A percentile compares a stretch with the other conserved stretches of the same genome.
These are phyloP conservation scores for Apodemia zela DNA, from an alignment of 2,888 invertebrate genomes.

Conservation along the genomic window DNA sequence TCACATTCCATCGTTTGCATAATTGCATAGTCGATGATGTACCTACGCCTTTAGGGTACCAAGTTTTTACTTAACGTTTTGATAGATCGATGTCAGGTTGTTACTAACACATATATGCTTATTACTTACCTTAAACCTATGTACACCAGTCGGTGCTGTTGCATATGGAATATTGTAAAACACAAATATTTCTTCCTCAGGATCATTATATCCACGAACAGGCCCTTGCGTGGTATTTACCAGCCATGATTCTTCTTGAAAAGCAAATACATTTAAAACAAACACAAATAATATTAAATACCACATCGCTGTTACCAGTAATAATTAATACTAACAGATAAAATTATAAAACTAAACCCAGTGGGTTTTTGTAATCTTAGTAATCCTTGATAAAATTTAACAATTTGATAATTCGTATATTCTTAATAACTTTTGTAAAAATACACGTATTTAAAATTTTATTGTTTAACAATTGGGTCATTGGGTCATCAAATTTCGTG, in stretches of 20 bases:
- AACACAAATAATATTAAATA: neutral
- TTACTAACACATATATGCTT: too few relatives aligned
- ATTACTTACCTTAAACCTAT: slow-evolving; percentile 31
- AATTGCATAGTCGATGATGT: too few relatives aligned
- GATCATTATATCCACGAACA: slow-evolving; percentile 42
- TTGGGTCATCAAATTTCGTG: too few relatives aligned
- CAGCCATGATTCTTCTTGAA: slow-evolving; percentile 29
- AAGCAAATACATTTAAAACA: neutral
- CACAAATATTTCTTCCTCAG: slow-evolving; percentile 34
- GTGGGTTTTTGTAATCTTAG: neutral
- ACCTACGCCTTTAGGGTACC: too few relatives aligned
- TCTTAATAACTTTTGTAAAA: too few relatives aligned
- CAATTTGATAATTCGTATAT: neutral
- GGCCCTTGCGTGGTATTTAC: slow-evolving; percentile 41
- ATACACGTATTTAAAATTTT: too few relatives aligned
- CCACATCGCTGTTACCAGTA: slow-evolving; percentile 4
- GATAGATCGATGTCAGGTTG: too few relatives aligned
- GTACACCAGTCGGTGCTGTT: slow-evolving; percentile 44
- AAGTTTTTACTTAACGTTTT: too few relatives aligned
- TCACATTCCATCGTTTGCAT: too few relatives aligned
- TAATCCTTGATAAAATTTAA: neutral
- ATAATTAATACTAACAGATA: slow-evolving; percentile 1
- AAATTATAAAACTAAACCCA: neutral
- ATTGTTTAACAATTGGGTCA: too few relatives aligned
- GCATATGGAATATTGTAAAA: slow-evolving; percentile 56